Conservation (phyloP, 2,113 vertebrate genomes). For the Aythya baeri region DNA sequence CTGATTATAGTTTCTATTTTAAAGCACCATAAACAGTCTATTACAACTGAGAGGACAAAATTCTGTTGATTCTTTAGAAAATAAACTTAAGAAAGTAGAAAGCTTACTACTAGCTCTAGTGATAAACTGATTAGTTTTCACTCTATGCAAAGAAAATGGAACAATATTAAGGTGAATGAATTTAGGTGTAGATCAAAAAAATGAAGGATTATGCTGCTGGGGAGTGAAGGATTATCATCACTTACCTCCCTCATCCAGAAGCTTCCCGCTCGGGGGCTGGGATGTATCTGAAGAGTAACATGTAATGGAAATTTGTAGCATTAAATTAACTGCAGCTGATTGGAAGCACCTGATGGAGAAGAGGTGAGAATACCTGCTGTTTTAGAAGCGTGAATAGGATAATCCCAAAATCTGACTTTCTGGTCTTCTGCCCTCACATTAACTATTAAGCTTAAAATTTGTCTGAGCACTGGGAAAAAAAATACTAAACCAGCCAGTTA, state of each 20-base stretch:
- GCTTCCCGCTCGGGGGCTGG: conserved; percentile 67
- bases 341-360: conserved; percentile 70
- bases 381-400: conserved; percentile 67
- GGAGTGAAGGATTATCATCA: conserved; percentile 67
- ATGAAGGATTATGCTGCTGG: conserved; percentile 67
- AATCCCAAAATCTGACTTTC: conserved; percentile 60
- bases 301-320: conserved; percentile 72
- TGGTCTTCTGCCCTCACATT: conserved; percentile 65
- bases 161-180: conserved; percentile 72
- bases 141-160: conserved; percentile 68
- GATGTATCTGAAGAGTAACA: conserved; percentile 72
- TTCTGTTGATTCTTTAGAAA: conserved; percentile 49
- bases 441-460: conserved; percentile 57
- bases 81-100: conserved; percentile 56
- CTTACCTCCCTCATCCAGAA: conserved; percentile 74
- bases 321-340: conserved; percentile 68
- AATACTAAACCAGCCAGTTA: not conserved
- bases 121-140: conserved; percentile 64
- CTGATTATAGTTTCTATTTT: conserved; percentile 41
- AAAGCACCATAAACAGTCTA: conserved; percentile 38
- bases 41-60: conserved; percentile 15
- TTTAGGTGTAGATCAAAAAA: conserved; percentile 65
- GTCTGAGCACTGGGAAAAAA: conserved; percentile 22
- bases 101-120: conserved; percentile 66
- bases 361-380: conserved; percentile 71